Conservation (phyloP, 2,888 invertebrate species). For the Platerodrilus igneus region DNA sequence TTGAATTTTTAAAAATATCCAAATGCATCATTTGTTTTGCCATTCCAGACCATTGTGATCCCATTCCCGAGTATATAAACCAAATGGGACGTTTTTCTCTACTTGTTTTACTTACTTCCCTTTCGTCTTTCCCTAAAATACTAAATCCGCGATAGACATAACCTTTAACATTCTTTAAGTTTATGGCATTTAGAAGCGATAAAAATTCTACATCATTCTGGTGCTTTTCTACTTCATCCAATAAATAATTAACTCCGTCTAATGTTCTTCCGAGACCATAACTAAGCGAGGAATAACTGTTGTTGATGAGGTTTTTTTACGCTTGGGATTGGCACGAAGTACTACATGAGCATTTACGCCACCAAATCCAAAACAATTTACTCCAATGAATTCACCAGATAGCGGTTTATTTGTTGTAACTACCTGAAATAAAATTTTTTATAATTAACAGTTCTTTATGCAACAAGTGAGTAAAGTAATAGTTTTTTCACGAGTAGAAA, state of each 20-base stretch:
- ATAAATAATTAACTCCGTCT: conserved; percentile 64
- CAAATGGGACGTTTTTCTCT: conserved; percentile 76
- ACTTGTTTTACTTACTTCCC: conserved; percentile 50
- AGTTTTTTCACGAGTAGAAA: no score
- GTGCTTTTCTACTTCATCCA: conserved; percentile 58
- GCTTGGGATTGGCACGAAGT: conserved; percentile 74
- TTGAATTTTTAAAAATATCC: conserved; percentile 74
- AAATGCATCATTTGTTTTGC: conserved; percentile 79
- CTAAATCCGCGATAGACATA: conserved; percentile 81
- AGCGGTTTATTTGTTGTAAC: conserved; percentile 78
- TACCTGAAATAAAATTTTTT: conserved; percentile 52
- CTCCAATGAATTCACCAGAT: conserved; percentile 85
- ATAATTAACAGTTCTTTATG: no score
- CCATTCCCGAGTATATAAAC: conserved; percentile 98
- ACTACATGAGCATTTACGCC: conserved; percentile 94
- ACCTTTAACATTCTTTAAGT: conserved; percentile 64
- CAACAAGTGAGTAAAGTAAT: no score
- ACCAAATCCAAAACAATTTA: conserved; percentile 98
- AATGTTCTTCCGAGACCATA: conserved; percentile 82
- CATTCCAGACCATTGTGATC: conserved; percentile 97
- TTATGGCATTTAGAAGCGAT: conserved; percentile 71
- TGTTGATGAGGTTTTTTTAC: conserved; percentile 55
- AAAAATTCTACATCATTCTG: conserved; percentile 68
- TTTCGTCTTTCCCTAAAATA: conserved; percentile 57
- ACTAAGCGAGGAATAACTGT: conserved; percentile 64